Evolutionary conservation across 2,113 vertebrate species (phyloP), one percentile per base, ranked within the genome.

Genomic region (Ctenodactylus gundi): DNA sequence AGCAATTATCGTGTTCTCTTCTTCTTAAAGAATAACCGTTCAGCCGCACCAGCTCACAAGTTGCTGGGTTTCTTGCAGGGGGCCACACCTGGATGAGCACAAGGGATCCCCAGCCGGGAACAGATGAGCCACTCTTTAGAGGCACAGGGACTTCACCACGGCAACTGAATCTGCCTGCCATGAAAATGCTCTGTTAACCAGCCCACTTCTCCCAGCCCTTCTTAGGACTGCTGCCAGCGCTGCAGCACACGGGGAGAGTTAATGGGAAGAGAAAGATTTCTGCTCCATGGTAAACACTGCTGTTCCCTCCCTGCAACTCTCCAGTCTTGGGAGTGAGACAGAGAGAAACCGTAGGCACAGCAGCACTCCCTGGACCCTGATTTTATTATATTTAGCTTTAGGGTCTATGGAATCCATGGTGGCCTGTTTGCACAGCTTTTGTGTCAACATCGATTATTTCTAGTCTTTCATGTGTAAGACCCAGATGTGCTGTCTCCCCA

Each of bases 61-160:
- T 51, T 77, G 55, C 82, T 12, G 46, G 57, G 55, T 88, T 90
- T 92, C 65, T 36, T 3, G 29, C 23, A n/a, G 82, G 25, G 76
- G 62, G 51, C 65, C 81, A 65, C 0, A 21, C 83, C 85, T 51
- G 88, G 78, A 31, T 78, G 89, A 95, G 60, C 86, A 44, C 27
- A 57, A 92, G 83, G n/a, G 51, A 55, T 44, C 85, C 73, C 78
- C 57, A 83, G 29, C 25, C 5, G 5, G 78, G 68, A 92, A 85
- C 67, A 95, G 77, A 80, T 36, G 68, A 96, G 53, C 68, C n/a
- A 6, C 39, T 95, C 90, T 83, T 96, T 70, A 60, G 49, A 73
- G n/a, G 75, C 25, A 0, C 36, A 46, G 75, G 81, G 89, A 87
- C 72, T 95, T 96, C 93, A 85, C 94, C 95, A 92, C 85, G 85